Conservation (phyloP, 2,888 invertebrate species). For the Petrophora chlorosata region DNA sequence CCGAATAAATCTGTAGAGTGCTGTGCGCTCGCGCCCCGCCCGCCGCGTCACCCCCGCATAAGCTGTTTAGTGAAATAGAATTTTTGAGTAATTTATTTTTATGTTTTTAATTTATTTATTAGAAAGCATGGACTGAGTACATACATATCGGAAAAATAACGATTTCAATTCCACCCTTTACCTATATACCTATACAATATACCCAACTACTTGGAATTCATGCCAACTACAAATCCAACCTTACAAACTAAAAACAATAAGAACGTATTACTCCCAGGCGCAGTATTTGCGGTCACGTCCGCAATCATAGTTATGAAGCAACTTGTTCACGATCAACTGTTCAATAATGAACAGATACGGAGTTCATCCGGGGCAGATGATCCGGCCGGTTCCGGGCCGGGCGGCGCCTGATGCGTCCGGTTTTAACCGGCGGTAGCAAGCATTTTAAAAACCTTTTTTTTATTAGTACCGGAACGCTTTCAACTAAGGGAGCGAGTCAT, state of each 20-base stretch:
- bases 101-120: too few relatives aligned
- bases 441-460: conserved; percentile 54
- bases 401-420: conserved; percentile 45
- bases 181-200: too few relatives aligned
- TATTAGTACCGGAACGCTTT: not conserved
- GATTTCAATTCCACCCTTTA: too few relatives aligned
- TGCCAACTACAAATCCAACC: not conserved
- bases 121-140: too few relatives aligned
- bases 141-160: too few relatives aligned
- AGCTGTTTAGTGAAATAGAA: too few relatives aligned
- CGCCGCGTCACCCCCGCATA: too few relatives aligned
- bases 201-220: too few relatives aligned
- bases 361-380: conserved; percentile 47
- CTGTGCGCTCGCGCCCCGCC: too few relatives aligned
- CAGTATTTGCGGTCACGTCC: conserved; percentile 8
- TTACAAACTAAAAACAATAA: not conserved
- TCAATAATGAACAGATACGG: conserved; percentile 58
- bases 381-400: conserved; percentile 10
- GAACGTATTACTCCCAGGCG: not conserved
- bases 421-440: conserved; percentile 36
- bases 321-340: conserved; percentile 50
- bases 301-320: conserved; percentile 23
- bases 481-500: not conserved
- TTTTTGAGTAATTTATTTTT: too few relatives aligned
- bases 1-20: too few relatives aligned